Evolutionary conservation across 2,888 invertebrate genomes (phyloP), one percentile per base, ranked within the genome.

Genomic region (Mellilla xanthometata): DNA sequence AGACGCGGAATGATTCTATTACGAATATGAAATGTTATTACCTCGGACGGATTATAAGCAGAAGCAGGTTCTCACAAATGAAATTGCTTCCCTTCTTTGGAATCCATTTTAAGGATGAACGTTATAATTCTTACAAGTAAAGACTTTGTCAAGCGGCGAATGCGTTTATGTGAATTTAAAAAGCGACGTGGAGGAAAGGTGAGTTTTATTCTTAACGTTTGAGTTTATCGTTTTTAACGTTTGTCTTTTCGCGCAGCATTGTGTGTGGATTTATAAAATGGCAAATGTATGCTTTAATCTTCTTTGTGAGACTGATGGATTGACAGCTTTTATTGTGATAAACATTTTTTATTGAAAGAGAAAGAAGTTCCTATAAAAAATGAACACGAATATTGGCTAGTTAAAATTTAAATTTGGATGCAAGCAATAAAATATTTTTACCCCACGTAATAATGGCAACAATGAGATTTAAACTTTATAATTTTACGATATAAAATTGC

Each of bases 1-100:
- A 83, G 87, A 85, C 86, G 83, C 80, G 78, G 78, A 88, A 83
- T 87, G 87, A 88, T 88, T 88, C 86, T 86, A 88, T 89, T 89
- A 88, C 83, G 88, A 89, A 88, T 88, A 87, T 89, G 89, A 88
- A 89, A 89, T 86, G 87, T 83, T 89, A 89, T 88, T 89, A 88
- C 86, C 79, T 84, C 73, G 85, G 86, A 88, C 82, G 88, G 86
- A 89, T 88, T 89, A 89, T 87, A 88, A 88, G 87, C 77, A 86
- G 84, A 62, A 87, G 82, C 86, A 85, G 87, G 87, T 87, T 86
- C 80, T 83, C 77, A 81, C 85, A 87, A 87, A 88, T 86, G 87
- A 89, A 88, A 88, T 88, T 88, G 85, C 87, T 87, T 84, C 80
- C 78, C 83, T 85, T 74, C 82, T 85, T 85, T 76, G 85, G 85